A percentile compares a stretch with the other conserved stretches of the same genome.
Evolutionary conservation across 1,140 invertebrate species (phyloP).

Genomic region (Chrysomallon squamiferum): DNA sequence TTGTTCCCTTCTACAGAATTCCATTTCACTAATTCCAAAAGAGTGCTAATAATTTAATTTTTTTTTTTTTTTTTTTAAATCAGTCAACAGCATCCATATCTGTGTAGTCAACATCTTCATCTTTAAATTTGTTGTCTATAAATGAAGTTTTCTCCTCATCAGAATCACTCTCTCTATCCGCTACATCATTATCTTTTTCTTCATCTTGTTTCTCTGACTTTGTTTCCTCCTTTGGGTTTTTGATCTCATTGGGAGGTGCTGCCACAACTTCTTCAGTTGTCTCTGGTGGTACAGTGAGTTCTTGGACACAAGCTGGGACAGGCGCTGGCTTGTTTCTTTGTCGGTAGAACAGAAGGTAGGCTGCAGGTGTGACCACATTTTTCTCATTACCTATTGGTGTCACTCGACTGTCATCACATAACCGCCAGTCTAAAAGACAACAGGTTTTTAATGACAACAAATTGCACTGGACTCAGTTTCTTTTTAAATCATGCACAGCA

Average conservation of each 20-base stretch:
- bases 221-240: slow-evolving; percentile 14
- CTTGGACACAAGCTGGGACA: not conserved
- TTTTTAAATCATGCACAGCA: not conserved
- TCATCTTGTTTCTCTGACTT: slow-evolving; percentile 9
- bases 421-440: slow-evolving; percentile 64
- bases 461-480: not conserved
- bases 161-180: slow-evolving; percentile 13
- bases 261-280: not conserved
- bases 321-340: slow-evolving; percentile 34
- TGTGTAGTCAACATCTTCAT: slow-evolving; percentile 36
- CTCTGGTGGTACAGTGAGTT: not conserved
- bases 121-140: slow-evolving; percentile 10
- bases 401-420: slow-evolving; percentile 66
- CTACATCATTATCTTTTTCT: slow-evolving; percentile 17
- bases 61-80: no score
- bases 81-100: slow-evolving; percentile 59
- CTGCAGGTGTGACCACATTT: slow-evolving; percentile 60
- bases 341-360: slow-evolving; percentile 67
- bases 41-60: no score
- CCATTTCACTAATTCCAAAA: no score
- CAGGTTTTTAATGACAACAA: slow-evolving; percentile 8
- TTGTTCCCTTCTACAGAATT: no score
- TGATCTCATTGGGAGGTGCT: slow-evolving; percentile 1
- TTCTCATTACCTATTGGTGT: slow-evolving; percentile 53
- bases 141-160: slow-evolving; percentile 7